Percentiles rank a stretch among this genome's conserved stretches.
phyloP scores from a whole-genome alignment of 2,797 vertebrate genomes.

The Carduelis carduelis region DNA sequence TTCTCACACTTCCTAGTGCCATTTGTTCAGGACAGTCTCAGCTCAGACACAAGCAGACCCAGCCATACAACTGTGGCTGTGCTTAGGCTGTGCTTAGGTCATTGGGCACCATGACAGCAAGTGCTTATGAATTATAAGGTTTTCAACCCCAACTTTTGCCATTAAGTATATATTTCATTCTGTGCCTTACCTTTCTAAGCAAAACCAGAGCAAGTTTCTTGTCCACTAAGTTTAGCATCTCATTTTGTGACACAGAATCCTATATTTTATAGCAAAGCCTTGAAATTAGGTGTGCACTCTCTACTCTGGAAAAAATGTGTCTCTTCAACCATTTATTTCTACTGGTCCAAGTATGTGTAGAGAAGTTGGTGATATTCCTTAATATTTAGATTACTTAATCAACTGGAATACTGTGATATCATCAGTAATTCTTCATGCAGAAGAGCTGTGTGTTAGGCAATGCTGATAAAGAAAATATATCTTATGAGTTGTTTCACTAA shows the following conservation, averaged over 20 bases:
- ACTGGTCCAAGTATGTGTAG: background rate
- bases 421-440: background rate
- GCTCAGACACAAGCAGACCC: accelerated
- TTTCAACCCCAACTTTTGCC: background rate
- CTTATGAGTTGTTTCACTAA: background rate
- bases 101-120: background rate
- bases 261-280: background rate
- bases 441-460: background rate
- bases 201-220: background rate
- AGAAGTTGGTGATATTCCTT: background rate
- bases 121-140: background rate
- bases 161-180: background rate
- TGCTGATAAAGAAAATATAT: background rate
- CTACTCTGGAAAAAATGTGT: background rate
- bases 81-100: background rate
- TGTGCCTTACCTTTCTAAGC: background rate
- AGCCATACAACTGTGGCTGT: background rate
- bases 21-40: background rate
- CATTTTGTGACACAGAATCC: background rate
- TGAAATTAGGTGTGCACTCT: background rate
- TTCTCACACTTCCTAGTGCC: background rate
- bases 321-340: background rate
- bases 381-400: background rate
- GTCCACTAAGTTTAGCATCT: background rate
- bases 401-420: background rate